Conservation (phyloP, 2,888 invertebrate species). For the Dolichopus griseipennis region DNA sequence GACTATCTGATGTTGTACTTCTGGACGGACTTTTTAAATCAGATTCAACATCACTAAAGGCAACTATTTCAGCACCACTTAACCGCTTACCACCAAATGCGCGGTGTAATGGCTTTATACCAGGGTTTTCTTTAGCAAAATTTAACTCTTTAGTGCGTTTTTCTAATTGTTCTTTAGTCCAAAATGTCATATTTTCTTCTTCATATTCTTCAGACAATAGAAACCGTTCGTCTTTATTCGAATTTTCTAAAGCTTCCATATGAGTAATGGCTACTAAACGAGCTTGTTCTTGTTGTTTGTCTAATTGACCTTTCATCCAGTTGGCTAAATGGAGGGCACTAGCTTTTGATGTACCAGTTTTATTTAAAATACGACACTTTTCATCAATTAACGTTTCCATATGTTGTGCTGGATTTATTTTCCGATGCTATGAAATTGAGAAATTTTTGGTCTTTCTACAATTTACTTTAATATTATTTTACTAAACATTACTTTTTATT, state of each 20-base stretch:
- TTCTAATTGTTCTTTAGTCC: constrained; percentile 64
- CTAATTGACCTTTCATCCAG: constrained; percentile 72
- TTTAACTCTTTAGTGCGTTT: constrained; percentile 62
- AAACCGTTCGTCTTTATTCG: constrained; percentile 29
- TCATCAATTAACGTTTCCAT: constrained; percentile 55
- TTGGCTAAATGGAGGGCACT: constrained; percentile 66
- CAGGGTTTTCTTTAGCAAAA: constrained; percentile 46
- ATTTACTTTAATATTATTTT: too few species aligned
- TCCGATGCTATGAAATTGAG: constrained; percentile 25
- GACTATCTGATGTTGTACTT: constrained; percentile 69
- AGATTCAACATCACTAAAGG: constrained; percentile 41
- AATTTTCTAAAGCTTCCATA: constrained; percentile 20
- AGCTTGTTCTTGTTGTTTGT: constrained; percentile 48
- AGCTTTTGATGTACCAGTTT: constrained; percentile 56
- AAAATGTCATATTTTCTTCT: constrained; percentile 45
- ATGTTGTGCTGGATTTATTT: constrained; percentile 39
- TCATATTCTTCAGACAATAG: constrained; percentile 35
- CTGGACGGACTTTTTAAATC: constrained; percentile 60
- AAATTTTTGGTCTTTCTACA: not conserved
- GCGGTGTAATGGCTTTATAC: constrained; percentile 27
- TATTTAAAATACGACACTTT: constrained; percentile 54
- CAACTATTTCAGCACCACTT: constrained; percentile 45
- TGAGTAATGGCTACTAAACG: constrained; percentile 38
- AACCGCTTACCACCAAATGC: constrained; percentile 36
- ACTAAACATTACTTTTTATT: too few species aligned